Conservation (phyloP, 2,888 invertebrate genomes). For the Orthonychiurus folsomi region DNA sequence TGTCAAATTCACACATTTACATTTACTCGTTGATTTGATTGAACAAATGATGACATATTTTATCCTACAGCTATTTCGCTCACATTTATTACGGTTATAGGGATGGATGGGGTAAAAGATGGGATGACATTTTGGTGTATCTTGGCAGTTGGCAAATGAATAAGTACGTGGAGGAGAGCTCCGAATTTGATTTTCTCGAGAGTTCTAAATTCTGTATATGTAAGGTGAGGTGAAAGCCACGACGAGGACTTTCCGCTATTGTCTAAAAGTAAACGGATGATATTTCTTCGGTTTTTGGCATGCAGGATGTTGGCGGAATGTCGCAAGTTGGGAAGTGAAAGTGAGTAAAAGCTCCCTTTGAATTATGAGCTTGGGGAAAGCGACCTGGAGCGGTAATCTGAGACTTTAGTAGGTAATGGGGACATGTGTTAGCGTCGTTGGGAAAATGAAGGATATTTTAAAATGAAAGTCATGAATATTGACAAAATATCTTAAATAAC, state of each 20-base stretch:
- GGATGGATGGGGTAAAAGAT: neutral
- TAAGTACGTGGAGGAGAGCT: no score
- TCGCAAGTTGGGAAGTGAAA: neutral
- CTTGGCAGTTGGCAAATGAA: no score
- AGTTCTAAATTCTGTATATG: no score
- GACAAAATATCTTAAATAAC: no score
- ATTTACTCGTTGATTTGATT: no score
- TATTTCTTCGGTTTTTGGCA: neutral
- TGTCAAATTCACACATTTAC: no score
- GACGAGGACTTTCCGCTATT: neutral
- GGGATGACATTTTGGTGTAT: no score
- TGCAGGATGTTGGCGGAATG: neutral
- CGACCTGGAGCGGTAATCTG: neutral
- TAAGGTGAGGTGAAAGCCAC: no score
- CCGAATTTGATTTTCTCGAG: no score
- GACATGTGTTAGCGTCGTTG: no score
- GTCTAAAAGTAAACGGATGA: neutral
- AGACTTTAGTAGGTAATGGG: neutral
- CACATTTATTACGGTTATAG: neutral
- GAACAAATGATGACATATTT: neutral
- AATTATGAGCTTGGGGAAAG: neutral
- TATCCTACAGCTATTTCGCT: neutral
- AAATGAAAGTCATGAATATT: no score
- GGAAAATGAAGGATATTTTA: no score
- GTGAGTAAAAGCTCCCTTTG: slow-evolving; percentile 1